A percentile compares a stretch with the other conserved stretches of the same genome.
Conservation (phyloP, 2,113 vertebrate genomes). For the Pao palembangensis region DNA sequence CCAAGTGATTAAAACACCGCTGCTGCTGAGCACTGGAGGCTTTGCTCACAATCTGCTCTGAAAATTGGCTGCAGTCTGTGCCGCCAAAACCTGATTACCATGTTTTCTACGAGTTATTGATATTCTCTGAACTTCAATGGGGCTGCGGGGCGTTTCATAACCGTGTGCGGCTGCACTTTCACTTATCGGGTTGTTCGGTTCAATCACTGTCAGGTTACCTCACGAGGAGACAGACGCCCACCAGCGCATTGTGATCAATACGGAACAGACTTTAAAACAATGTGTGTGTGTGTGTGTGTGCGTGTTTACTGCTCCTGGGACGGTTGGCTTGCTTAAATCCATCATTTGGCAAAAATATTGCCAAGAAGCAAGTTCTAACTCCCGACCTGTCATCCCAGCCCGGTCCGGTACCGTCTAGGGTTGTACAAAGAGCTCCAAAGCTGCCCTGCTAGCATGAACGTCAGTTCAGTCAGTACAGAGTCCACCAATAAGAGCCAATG, state of each 20-base stretch:
- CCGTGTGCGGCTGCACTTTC: constrained; percentile 19
- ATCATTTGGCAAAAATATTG: background rate
- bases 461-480: too few species aligned
- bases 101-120: constrained; percentile 52
- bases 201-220: constrained; percentile 32
- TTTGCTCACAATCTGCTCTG: constrained; percentile 47
- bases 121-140: constrained; percentile 51
- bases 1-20: constrained; percentile 69
- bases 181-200: constrained; percentile 22
- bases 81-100: constrained; percentile 50
- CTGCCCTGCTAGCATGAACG: too few species aligned
- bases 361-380: too few species aligned
- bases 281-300: too few species aligned
- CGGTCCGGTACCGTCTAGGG: too few species aligned
- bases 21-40: constrained; percentile 42
- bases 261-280: constrained; percentile 11
- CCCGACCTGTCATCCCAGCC: too few species aligned
- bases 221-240: background rate
- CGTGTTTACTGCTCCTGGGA: background rate
- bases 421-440: too few species aligned
- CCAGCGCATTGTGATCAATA: background rate
- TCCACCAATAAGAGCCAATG: too few species aligned
- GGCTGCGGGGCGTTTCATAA: constrained; percentile 4
- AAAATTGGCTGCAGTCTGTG: constrained; percentile 38
- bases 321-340: background rate